A percentile compares a stretch with the other conserved stretches of the same genome.
These are phyloP conservation scores for Pseudomyrmex dendroicus DNA, from an alignment of 1,140 invertebrate genomes.

Conservation along the genomic window DNA sequence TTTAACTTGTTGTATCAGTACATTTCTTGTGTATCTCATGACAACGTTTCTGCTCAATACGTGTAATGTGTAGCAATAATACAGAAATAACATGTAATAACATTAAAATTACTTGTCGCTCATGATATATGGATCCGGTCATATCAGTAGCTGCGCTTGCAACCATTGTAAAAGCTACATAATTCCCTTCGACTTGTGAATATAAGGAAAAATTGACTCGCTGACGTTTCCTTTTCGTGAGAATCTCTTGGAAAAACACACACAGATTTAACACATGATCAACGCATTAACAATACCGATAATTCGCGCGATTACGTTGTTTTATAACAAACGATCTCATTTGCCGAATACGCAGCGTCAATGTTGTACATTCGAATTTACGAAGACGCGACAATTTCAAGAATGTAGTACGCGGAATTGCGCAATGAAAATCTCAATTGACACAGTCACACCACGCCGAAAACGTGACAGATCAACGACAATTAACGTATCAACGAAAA, in stretches of 20 bases:
- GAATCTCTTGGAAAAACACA: not conserved
- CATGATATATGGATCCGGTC: slow-evolving; percentile 83
- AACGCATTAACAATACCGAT: not conserved
- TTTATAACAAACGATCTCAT: no score
- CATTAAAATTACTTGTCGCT: slow-evolving; percentile 80
- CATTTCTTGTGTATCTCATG: not conserved
- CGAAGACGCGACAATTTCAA: no score
- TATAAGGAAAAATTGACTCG: not conserved
- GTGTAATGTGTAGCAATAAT: slow-evolving; percentile 13
- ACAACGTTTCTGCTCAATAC: not conserved
- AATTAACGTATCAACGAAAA: no score
- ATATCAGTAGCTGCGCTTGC: slow-evolving; percentile 77
- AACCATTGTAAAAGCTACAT: slow-evolving; percentile 78
- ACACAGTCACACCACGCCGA: no score
- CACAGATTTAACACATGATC: slow-evolving; percentile 8
- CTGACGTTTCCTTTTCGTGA: not conserved
- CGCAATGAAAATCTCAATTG: no score
- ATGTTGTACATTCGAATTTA: no score
- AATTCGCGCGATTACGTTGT: no score
- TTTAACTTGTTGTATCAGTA: not conserved
- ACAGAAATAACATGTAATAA: slow-evolving; percentile 13
- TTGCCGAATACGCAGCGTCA: no score
- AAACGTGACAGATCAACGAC: no score
- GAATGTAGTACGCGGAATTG: no score
- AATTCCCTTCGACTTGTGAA: slow-evolving; percentile 34